Evolutionary conservation across 1,140 invertebrate species (phyloP).

Genomic region (Platorchestia sp.): DNA sequence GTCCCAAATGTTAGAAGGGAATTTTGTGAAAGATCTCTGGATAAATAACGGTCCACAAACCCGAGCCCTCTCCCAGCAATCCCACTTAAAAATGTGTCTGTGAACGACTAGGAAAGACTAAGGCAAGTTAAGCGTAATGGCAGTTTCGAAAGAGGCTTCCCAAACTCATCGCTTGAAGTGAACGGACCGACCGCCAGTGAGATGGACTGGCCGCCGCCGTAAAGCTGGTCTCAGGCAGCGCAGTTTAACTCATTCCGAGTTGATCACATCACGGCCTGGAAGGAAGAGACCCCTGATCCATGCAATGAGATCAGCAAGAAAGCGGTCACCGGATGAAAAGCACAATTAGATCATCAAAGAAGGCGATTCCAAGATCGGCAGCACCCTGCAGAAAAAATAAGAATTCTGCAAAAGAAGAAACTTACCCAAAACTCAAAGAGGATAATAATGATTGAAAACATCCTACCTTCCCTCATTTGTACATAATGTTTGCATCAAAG

Average conservation of each 20-base stretch:
- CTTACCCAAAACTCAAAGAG: neutral
- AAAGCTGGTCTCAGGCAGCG: neutral
- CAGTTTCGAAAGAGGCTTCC: neutral
- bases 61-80: neutral
- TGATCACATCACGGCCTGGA: conserved; percentile 26
- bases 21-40: neutral
- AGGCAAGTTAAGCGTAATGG: neutral
- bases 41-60: neutral
- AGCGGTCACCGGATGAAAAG: neutral
- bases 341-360: conserved; percentile 50
- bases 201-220: neutral
- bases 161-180: conserved; percentile 22
- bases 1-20: neutral
- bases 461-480: neutral
- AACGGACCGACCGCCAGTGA: neutral
- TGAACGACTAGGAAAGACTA: neutral
- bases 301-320: conserved; percentile 44
- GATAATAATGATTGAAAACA: neutral
- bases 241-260: neutral
- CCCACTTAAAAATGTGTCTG: neutral
- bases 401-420: neutral
- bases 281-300: neutral
- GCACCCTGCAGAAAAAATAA: neutral
- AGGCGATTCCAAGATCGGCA: neutral
- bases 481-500: neutral